Evolutionary conservation across 2,888 invertebrate species (phyloP).

Genomic region (Brachypalpus laphriformis): DNA sequence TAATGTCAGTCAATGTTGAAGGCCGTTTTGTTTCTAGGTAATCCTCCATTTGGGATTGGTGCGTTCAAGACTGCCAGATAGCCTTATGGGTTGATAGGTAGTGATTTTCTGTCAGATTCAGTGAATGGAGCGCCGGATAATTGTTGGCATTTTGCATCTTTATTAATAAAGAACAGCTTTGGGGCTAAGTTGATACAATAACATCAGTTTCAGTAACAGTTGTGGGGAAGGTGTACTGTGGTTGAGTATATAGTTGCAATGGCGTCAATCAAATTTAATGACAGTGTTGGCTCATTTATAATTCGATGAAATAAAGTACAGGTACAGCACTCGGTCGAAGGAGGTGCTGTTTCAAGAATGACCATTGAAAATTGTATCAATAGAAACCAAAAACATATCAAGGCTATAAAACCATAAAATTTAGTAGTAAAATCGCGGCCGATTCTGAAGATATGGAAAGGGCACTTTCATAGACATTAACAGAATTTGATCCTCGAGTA

Average conservation of each 20-base stretch:
- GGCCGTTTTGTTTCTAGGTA: neutral
- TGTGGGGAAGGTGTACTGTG: neutral
- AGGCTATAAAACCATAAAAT: no score
- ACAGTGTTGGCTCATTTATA: no score
- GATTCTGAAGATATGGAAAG: no score
- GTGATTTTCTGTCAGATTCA: constrained; percentile 6
- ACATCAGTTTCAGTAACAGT: neutral
- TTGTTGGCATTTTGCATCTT: neutral
- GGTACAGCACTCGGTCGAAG: no score
- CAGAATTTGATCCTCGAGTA: no score
- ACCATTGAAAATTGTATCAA: no score
- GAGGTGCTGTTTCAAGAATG: no score
- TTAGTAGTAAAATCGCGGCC: no score
- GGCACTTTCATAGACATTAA: no score
- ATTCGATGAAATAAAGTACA: no score
- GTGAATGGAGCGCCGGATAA: neutral
- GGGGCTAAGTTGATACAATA: neutral
- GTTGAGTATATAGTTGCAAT: neutral
- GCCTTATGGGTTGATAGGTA: neutral
- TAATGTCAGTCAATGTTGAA: neutral
- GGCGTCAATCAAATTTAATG: no score
- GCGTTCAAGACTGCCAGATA: neutral
- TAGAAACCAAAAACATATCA: no score
- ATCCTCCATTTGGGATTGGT: neutral
- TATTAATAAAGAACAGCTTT: neutral